phyloP scores from a whole-genome alignment of 2,888 invertebrate genomes.

The Calliphora vomitoria region DNA sequence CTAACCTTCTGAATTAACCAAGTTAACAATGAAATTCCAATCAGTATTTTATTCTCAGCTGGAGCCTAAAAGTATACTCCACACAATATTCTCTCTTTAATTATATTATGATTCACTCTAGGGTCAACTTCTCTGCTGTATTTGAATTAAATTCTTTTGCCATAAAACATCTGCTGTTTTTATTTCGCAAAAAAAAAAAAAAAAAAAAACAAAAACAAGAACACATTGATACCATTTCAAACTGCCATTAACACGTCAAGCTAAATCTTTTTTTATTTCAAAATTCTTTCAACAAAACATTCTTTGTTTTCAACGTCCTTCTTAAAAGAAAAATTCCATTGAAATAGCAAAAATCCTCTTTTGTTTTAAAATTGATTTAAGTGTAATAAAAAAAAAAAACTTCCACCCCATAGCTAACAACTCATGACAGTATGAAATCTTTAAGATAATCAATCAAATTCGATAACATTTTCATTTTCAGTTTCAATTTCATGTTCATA shows the following conservation, averaged over 20 bases:
- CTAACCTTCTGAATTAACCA: not conserved
- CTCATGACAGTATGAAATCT: slow-evolving; percentile 1
- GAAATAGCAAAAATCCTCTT: slow-evolving; percentile 86
- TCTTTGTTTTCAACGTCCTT: not conserved
- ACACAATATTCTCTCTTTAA: not conserved
- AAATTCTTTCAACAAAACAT: not conserved
- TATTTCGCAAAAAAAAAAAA: not conserved
- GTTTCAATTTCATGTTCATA: slow-evolving; percentile 3
- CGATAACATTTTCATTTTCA: slow-evolving; percentile 45
- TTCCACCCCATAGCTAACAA: not conserved
- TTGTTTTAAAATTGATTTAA: slow-evolving; percentile 32
- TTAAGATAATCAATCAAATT: slow-evolving; percentile 68
- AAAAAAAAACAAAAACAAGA: not conserved
- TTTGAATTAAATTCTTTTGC: not conserved
- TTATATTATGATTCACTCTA: slow-evolving; percentile 4
- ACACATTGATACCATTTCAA: not conserved
- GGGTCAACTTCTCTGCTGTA: too few relatives aligned
- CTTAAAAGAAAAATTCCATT: not conserved
- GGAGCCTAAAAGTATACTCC: not conserved
- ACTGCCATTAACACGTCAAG: not conserved
- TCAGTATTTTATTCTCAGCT: not conserved
- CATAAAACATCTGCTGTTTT: slow-evolving; percentile 13
- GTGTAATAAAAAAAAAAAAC: not conserved
- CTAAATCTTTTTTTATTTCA: not conserved
- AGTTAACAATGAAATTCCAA: not conserved